These are phyloP conservation scores for Halictus rubicundus DNA, from an alignment of 1,140 invertebrate species.

Conservation along the genomic window DNA sequence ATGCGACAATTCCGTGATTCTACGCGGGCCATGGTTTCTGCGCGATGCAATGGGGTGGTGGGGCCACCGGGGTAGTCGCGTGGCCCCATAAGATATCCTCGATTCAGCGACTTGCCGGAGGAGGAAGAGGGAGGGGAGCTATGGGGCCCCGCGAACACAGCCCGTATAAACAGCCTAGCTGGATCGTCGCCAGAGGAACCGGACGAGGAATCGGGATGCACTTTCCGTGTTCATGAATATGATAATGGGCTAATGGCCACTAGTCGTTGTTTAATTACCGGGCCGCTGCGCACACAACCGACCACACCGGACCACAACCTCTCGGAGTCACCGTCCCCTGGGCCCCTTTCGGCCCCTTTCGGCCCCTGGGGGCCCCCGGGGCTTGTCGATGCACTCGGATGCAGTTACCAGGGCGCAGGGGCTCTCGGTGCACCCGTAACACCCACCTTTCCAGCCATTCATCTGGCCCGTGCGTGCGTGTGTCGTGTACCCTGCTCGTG, in stretches of 20 bases:
- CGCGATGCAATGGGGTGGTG: slow-evolving; percentile 1
- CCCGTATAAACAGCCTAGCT: slow-evolving; percentile 54
- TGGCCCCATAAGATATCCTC: slow-evolving; percentile 65
- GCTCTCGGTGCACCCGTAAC: slow-evolving; percentile 46
- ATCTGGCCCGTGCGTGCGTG: slow-evolving; percentile 54
- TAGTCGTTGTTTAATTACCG: slow-evolving; percentile 80
- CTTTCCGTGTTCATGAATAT: slow-evolving; percentile 81
- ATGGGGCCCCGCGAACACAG: slow-evolving; percentile 42
- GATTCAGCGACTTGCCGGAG: no score
- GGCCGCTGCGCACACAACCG: slow-evolving; percentile 62
- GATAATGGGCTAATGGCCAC: slow-evolving; percentile 80
- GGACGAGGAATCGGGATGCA: slow-evolving; percentile 77
- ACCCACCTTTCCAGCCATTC: slow-evolving; percentile 60
- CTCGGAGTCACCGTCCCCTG: slow-evolving; percentile 26
- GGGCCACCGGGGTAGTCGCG: slow-evolving; percentile 71
- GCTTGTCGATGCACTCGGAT: slow-evolving; percentile 23
- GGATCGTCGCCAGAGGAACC: slow-evolving; percentile 32
- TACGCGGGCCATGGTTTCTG: not conserved
- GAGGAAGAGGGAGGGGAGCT: slow-evolving; percentile 5
- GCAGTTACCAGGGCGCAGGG: not conserved
- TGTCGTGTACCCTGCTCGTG: slow-evolving; percentile 57
- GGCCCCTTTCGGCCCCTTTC: slow-evolving; percentile 15
- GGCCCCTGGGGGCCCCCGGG: no score
- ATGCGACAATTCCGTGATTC: not conserved
- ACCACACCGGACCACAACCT: slow-evolving; percentile 26